phyloP scores from a whole-genome alignment of 1,140 invertebrate species.

The Rhynchophorus ferrugineus region DNA sequence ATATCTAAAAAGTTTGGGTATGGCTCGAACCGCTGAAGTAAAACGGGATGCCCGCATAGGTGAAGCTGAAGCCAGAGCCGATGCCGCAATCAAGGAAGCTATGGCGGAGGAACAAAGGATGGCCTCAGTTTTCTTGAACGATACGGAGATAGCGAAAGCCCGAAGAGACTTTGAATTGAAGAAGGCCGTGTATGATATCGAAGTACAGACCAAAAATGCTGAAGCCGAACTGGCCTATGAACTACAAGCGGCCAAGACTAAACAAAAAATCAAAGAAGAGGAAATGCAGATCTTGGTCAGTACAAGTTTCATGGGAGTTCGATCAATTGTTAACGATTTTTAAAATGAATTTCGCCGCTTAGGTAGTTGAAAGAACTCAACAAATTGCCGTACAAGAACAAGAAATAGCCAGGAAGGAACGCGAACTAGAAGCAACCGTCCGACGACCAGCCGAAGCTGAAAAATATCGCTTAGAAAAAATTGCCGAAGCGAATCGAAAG shows the following conservation, averaged over 20 bases:
- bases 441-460: constrained; percentile 90
- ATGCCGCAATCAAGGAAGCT: constrained; percentile 86
- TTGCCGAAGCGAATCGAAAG: constrained; percentile 85
- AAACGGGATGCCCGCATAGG: constrained; percentile 94
- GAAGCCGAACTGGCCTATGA: constrained; percentile 93
- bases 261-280: constrained; percentile 92
- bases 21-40: constrained; percentile 94
- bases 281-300: constrained; percentile 76
- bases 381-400: constrained; percentile 88
- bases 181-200: constrained; percentile 93
- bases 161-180: constrained; percentile 95
- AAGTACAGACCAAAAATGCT: constrained; percentile 91
- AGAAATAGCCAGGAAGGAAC: constrained; percentile 76
- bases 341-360: background rate
- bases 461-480: constrained; percentile 84
- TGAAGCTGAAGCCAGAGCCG: constrained; percentile 85
- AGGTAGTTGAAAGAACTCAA: constrained; percentile 84
- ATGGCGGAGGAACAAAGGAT: constrained; percentile 94
- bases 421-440: constrained; percentile 84
- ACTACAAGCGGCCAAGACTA: constrained; percentile 90
- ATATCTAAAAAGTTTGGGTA: constrained; percentile 89
- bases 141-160: constrained; percentile 94
- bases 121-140: constrained; percentile 83
- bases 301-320: background rate
- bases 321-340: background rate